Base-by-base conservation (phyloP, 1,140 invertebrate genomes). In the Lepidotrigona ventralis region DNA sequence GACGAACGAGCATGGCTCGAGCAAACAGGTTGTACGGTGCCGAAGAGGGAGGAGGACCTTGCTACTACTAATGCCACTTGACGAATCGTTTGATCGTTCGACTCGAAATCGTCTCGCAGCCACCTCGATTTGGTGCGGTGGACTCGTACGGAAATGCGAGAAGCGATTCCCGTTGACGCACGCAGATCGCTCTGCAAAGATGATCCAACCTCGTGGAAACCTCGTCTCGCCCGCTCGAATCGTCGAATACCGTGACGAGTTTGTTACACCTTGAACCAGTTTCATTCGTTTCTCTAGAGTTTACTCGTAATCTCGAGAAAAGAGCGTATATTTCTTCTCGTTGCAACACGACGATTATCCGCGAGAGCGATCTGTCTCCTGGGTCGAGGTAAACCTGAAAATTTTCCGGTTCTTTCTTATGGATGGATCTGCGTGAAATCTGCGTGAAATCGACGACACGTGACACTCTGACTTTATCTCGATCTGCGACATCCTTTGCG, bases 1-100 rank as follows among this genome's bases (percentile, higher is more conserved):
- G 75, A 63, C 54, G 56, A 75, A n/a, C 68, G 74, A 63, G 70
- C 53, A 68, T 78, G 33, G 64, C 73, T 64, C 15, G 78, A 11
- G 74, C 54, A 39, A 60, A 56, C 82, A 75, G 33, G 60, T 19
- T 51, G 54, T 46, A 76, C 63, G 11, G 39, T 33, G 33, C 6
- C 17, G 54, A 19, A 51, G 33, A 56, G 53, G 79, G 51, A 66
- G 80, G 63, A 68, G 63, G 58, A 70, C 63, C 46, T 66, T 74
- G 54, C 23, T 39, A 39, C 15, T 15, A 11, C 33, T 39, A 19
- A n/a, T 80, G 8, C 53, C 68, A n/a, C n/a, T 74, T 29, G 39
- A 26, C 73, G 39, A 68, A 54, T 14, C 68, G 39, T 46, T 70
- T 70, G 66, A 33, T 21, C 17, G 64, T 19, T 23, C 14, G 11